Evolutionary conservation across 1,140 invertebrate species (phyloP), one percentile per base, ranked within the genome.

Genomic region (Drosophila ogumai): DNA sequence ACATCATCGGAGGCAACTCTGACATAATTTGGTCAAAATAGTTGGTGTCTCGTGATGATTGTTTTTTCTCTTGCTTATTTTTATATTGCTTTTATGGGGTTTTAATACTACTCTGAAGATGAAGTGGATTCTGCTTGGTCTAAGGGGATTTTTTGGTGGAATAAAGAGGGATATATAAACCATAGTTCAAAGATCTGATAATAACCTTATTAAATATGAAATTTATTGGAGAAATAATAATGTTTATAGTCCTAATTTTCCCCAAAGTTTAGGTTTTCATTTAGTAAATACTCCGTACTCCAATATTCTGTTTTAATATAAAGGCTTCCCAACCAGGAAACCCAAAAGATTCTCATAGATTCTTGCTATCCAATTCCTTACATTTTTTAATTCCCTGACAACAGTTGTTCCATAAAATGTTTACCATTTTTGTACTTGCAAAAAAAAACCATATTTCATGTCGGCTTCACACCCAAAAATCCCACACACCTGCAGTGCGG

Each of bases 11-110:
- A 31, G 46, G 31, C 65, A 86, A 49, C 47, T 85, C 85, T 85
- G 79, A 72, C 74, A 86, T 81, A 75, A 85, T 86, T 86, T 85
- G 74, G 64, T 64, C 76, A 75, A 58, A 78, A 75, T 65, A 74
- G 47, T 81, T 67, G 50, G 17, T 59, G 43, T 15, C 38, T 68
- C 43, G 34, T 49, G 19, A 40, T 19, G 52, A 28, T 75, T 56
- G n/a, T 22, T 58, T 55, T 52, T 36, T 38, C 34, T 31, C 7
- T 47, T 22, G n/a, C 17, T 58, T 52, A 52, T 9, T 31, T 54
- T 57, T 13, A 19, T 17, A 50, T 47, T 22, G 25, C 13, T 19
- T 44, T 40, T 54, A 65, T 41, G 31, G 9, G 12, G 41, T 57
- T 58, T 63, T 28, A 31, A 49, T 50, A 38, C 15, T 41, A 22